These are phyloP conservation scores for Camponotus floridanus DNA, from an alignment of 1,140 invertebrate genomes.

Conservation along the genomic window DNA sequence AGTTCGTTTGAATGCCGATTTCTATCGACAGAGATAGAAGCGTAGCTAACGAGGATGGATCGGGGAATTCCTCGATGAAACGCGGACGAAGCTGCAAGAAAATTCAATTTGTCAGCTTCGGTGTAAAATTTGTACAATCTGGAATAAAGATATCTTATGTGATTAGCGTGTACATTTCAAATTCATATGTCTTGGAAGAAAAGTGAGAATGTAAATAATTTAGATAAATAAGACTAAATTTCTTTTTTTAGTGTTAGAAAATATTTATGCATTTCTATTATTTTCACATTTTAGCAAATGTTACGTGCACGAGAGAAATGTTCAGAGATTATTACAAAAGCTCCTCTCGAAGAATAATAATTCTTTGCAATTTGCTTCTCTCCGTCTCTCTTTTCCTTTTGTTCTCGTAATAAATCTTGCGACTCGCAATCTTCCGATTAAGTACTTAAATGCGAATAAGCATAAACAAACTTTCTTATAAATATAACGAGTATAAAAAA, in stretches of 20 bases:
- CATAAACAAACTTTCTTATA: not conserved
- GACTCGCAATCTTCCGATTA: not conserved
- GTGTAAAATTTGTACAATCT: slow-evolving; percentile 7
- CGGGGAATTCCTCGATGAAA: not conserved
- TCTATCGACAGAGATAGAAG: slow-evolving; percentile 16
- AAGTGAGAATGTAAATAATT: not conserved
- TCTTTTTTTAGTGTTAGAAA: not conserved
- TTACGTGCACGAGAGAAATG: not conserved
- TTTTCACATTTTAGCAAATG: not conserved
- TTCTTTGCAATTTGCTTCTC: not conserved
- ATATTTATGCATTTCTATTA: not conserved
- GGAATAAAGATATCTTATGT: not conserved
- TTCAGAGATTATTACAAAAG: not conserved
- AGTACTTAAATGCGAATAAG: not conserved
- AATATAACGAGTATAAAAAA: not conserved
- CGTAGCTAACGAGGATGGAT: slow-evolving; percentile 30
- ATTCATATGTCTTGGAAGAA: not conserved
- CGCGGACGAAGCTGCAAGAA: not conserved
- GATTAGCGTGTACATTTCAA: not conserved
- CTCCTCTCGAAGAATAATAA: not conserved
- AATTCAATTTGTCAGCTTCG: slow-evolving; percentile 38
- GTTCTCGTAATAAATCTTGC: not conserved
- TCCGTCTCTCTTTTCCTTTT: not conserved
- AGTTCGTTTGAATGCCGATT: slow-evolving; percentile 50
- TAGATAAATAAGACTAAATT: not conserved